Base-by-base conservation (phyloP, 2,113 vertebrate species). In the Triplophysa rosa region DNA sequence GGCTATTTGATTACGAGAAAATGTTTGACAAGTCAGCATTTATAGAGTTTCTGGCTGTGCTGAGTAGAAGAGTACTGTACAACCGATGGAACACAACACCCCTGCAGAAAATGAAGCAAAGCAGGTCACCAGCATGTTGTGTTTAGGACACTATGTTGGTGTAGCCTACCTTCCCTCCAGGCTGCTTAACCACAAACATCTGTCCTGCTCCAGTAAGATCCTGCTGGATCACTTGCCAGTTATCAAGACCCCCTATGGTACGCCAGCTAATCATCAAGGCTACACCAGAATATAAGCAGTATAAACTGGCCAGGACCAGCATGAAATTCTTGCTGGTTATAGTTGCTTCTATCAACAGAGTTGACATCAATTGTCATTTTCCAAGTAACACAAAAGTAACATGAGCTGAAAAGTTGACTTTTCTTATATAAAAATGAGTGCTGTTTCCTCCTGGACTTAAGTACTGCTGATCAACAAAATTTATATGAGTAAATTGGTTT, bases 121-220 rank as follows among this genome's bases (percentile, higher is more conserved):
- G 13, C 40, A 24, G 71, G 21, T 47, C 71, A n/a, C 40, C 23
- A 45, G 40, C 21, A 74, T 21, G 42, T 47, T 61, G 21, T 26
- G 14, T 40, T 74, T 73, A 62, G 16, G 21, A 45, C 71, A 26
- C 21, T 45, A 26, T 61, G 58, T 42, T 74, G 71, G 37, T 74
- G 26, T n/a, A n/a, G n/a, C n/a, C n/a, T n/a, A 54, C 19, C 29
- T 1, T 19, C 29, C 69, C 24, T 29, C 14, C n/a, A 56, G 26
- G 68, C 24, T 56, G 68, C 21, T 26, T 10, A 67, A 68, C 42
- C 66, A 8, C 66, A 68, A 54, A 70, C 67, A 70, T 56, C 49
- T 70, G 68, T 56, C 24, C 49, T 19, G 67, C 21, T 52, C 14
- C 14, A 49, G 21, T 23, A 45, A 29, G 45, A 69, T 8, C 24